Evolutionary conservation across 2,888 invertebrate genomes (phyloP).

Genomic region (Steromphala cineraria): DNA sequence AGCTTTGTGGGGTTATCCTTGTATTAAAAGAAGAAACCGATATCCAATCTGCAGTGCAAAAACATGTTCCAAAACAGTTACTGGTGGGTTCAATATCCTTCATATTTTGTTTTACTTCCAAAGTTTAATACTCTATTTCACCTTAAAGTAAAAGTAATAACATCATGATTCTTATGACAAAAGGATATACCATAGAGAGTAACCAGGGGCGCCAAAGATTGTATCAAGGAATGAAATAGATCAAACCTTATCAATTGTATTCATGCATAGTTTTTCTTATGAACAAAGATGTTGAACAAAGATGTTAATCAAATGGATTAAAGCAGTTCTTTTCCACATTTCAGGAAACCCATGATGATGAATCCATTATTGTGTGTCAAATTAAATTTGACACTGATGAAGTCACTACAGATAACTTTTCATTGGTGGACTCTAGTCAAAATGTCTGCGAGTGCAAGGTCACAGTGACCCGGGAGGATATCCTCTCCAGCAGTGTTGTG

Average conservation of each 20-base stretch:
- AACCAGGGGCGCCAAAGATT: too few relatives aligned
- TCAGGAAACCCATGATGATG: not conserved
- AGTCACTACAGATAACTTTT: not conserved
- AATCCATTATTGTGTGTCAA: conserved; percentile 22
- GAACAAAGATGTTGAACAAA: too few relatives aligned
- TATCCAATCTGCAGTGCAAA: not conserved
- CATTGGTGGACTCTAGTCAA: not conserved
- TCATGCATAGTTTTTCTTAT: too few relatives aligned
- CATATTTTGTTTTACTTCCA: too few relatives aligned
- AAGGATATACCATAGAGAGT: too few relatives aligned
- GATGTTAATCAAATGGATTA: not conserved
- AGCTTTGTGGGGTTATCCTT: not conserved
- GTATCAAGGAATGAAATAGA: too few relatives aligned
- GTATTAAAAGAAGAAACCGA: not conserved
- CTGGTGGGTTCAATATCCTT: not conserved
- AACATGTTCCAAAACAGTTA: not conserved
- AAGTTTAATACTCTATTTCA: too few relatives aligned
- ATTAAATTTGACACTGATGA: not conserved
- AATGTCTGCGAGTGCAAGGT: not conserved
- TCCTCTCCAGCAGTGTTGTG: not conserved
- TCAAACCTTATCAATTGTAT: too few relatives aligned
- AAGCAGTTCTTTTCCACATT: not conserved
- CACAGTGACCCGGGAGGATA: not conserved
- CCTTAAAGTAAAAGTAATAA: too few relatives aligned
- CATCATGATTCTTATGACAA: too few relatives aligned